phyloP scores from a whole-genome alignment of 2,113 vertebrate genomes.

The Ailuropoda melanoleuca region DNA sequence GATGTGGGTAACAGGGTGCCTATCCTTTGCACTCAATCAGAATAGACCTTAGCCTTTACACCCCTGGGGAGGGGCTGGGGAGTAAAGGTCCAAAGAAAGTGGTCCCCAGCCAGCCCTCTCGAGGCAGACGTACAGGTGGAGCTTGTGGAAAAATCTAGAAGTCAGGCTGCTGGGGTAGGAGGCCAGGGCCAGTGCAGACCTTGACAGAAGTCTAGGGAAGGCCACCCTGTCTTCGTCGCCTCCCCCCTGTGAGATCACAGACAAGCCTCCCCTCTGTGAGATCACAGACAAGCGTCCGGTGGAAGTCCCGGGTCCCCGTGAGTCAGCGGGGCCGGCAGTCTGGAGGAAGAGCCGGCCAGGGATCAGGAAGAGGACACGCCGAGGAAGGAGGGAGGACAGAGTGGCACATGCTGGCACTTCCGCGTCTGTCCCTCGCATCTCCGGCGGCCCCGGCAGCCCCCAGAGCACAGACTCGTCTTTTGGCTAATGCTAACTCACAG shows the following conservation, averaged over 20 bases:
- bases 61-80: not conserved
- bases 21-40: not conserved
- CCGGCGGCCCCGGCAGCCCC: rapidly evolving
- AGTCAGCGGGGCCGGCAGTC: not conserved
- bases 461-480: not conserved
- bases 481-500: not conserved
- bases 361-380: not conserved
- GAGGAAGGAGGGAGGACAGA: not conserved
- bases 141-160: not conserved
- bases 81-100: not conserved
- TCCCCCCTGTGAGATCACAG: not conserved
- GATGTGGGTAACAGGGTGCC: not conserved
- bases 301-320: not conserved
- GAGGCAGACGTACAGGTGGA: not conserved
- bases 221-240: not conserved
- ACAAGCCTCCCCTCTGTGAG: not conserved
- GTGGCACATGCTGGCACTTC: not conserved
- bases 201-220: rapidly evolving
- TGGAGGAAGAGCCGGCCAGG: rapidly evolving
- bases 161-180: not conserved
- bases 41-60: not conserved
- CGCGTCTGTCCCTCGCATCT: not conserved
- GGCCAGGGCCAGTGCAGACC: not conserved
- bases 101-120: not conserved
- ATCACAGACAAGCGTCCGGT: not conserved